A percentile compares a stretch with the other conserved stretches of the same genome.
phyloP scores from a whole-genome alignment of 2,113 vertebrate species.

The Eubucco bourcierii region DNA sequence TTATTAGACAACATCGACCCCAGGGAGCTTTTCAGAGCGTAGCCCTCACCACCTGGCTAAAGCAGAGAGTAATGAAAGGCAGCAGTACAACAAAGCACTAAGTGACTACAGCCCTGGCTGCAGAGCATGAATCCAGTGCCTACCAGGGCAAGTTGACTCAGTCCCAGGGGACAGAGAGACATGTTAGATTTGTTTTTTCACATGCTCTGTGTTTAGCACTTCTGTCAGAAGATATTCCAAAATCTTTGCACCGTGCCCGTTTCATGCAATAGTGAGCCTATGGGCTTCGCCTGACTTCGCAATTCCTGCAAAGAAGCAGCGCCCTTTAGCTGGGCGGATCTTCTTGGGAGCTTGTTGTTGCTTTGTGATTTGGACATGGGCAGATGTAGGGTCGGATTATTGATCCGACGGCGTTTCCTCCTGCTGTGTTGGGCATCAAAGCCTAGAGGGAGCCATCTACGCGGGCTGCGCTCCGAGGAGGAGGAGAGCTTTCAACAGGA shows the following conservation, averaged over 20 bases:
- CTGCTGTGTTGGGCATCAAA: conserved; percentile 55
- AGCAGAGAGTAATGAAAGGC: conserved; percentile 36
- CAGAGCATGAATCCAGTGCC: not conserved
- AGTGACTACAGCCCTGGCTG: conserved; percentile 10
- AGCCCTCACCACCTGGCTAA: conserved; percentile 55
- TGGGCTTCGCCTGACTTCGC: not conserved
- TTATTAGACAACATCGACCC: conserved; percentile 64
- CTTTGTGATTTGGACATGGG: not conserved
- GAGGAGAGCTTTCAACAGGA: not conserved
- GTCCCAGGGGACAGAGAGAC: not conserved
- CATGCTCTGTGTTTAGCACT: not conserved
- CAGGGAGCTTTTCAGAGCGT: conserved; percentile 44
- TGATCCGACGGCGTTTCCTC: not conserved
- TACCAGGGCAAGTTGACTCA: not conserved
- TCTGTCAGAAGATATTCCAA: not conserved
- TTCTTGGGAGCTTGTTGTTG: not conserved
- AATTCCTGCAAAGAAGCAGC: not conserved
- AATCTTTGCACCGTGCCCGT: not conserved
- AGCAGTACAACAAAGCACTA: conserved; percentile 10
- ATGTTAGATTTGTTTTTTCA: not conserved
- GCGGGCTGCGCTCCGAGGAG: not conserved
- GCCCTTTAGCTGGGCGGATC: not conserved
- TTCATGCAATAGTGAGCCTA: not conserved
- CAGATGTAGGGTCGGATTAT: not conserved
- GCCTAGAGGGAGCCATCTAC: conserved; percentile 79